Conservation (phyloP, 2,113 vertebrate genomes). For the Tenebrosternarchus preto region DNA sequence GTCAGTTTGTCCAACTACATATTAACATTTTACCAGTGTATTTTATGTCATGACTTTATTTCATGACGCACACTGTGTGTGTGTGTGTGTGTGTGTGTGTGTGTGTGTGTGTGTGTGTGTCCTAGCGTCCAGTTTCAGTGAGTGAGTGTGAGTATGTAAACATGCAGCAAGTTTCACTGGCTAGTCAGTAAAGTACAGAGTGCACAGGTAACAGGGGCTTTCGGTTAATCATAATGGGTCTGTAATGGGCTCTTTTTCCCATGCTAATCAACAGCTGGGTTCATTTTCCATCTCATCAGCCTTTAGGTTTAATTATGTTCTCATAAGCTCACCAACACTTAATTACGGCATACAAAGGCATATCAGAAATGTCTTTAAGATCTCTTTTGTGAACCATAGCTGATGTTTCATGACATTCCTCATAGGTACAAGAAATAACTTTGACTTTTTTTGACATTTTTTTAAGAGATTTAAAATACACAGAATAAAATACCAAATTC, state of each 20-base stretch:
- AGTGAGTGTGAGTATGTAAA: background rate
- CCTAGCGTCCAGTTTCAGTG: background rate
- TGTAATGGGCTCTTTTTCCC: slow-evolving; percentile 35
- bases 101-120: background rate
- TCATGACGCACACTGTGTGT: background rate
- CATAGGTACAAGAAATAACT: too few species aligned
- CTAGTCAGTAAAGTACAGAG: background rate
- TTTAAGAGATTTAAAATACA: too few species aligned
- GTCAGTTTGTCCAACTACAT: background rate
- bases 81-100: background rate
- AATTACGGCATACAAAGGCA: background rate
- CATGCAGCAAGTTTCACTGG: slow-evolving; percentile 2
- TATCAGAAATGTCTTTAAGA: background rate
- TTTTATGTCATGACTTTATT: background rate
- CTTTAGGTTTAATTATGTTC: slow-evolving; percentile 15
- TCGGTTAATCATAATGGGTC: slow-evolving; percentile 34
- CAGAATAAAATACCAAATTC: too few species aligned
- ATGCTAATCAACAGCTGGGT: slow-evolving; percentile 39
- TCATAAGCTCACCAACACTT: background rate
- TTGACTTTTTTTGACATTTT: too few species aligned
- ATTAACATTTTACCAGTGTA: background rate
- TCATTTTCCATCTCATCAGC: slow-evolving; percentile 32
- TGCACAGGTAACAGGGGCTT: slow-evolving; percentile 15
- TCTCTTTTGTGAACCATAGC: too few species aligned
- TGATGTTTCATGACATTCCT: too few species aligned